Evolutionary conservation across 2,113 vertebrate genomes (phyloP).

Genomic region (Nannospalax galili): DNA sequence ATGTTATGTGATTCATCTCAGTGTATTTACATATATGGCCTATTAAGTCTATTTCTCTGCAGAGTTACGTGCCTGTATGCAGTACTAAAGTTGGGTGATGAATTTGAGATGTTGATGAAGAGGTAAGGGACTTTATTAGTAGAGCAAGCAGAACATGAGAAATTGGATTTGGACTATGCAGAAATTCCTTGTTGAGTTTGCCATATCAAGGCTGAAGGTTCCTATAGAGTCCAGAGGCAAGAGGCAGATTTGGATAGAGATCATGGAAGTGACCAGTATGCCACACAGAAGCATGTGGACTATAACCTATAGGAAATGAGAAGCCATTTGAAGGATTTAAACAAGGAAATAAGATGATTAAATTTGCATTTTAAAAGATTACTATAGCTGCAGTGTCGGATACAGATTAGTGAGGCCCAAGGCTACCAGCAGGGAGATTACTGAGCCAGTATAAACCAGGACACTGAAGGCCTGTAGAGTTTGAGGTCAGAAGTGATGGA

Average conservation of each 20-base stretch:
- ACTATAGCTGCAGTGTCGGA: constrained; percentile 59
- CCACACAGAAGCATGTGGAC: constrained; percentile 36
- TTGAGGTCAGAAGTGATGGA: constrained; percentile 47
- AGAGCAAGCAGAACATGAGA: neutral
- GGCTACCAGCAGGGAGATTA: constrained; percentile 64
- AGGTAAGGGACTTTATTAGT: neutral
- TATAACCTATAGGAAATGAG: constrained; percentile 63
- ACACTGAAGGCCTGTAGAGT: constrained; percentile 65
- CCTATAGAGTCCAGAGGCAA: neutral
- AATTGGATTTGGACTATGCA: neutral
- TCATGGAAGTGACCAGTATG: constrained; percentile 13
- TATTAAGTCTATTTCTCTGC: neutral
- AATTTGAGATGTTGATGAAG: constrained; percentile 12
- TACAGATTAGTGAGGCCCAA: constrained; percentile 74
- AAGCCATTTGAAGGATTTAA: constrained; percentile 70
- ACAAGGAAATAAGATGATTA: constrained; percentile 75
- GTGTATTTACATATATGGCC: neutral
- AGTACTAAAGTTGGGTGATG: neutral
- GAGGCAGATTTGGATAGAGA: neutral
- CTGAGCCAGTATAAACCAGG: constrained; percentile 51
- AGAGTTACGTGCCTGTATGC: neutral
- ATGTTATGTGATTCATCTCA: constrained; percentile 18
- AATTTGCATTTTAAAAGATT: constrained; percentile 80
- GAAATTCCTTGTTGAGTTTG: neutral
- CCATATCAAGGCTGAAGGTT: neutral